Evolutionary conservation across 2,113 vertebrate species (phyloP).

Genomic region (Zosterops hypoxanthus): DNA sequence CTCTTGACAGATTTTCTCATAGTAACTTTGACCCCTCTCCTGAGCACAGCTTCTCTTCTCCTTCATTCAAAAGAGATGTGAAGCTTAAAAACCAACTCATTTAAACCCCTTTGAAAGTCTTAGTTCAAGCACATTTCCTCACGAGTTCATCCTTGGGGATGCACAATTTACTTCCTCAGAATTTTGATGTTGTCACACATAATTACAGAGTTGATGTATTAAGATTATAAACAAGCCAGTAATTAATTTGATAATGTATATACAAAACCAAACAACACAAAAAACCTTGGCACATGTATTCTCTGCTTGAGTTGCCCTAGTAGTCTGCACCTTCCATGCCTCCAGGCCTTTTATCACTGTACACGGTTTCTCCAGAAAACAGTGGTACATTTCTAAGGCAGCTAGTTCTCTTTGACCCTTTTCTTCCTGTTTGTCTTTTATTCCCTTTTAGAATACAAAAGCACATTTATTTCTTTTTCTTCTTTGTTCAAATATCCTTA

Average conservation of each 20-base stretch:
- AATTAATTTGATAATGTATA: neutral
- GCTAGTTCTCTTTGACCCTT: neutral
- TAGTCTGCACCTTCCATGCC: neutral
- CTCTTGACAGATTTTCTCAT: neutral
- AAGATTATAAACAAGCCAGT: neutral
- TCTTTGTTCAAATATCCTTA: neutral
- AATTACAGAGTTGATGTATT: neutral
- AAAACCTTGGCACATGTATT: neutral
- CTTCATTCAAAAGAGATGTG: neutral
- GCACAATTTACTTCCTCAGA: neutral
- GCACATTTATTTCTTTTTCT: neutral
- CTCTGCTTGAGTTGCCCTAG: neutral
- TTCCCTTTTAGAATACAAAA: neutral
- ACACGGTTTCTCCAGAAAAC: neutral
- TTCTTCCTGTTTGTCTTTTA: slow-evolving; percentile 8
- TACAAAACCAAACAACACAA: neutral
- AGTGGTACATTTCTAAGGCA: neutral
- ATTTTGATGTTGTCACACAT: neutral
- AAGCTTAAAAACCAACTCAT: neutral
- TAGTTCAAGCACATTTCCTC: neutral
- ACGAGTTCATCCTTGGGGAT: neutral
- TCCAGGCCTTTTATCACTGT: neutral
- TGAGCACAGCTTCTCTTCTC: neutral
- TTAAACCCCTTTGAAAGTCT: neutral
- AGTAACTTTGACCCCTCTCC: neutral